A percentile compares a stretch with the other conserved stretches of the same genome.
These are phyloP conservation scores for Malurus elegans DNA, from an alignment of 2,113 vertebrate genomes.

Conservation along the genomic window DNA sequence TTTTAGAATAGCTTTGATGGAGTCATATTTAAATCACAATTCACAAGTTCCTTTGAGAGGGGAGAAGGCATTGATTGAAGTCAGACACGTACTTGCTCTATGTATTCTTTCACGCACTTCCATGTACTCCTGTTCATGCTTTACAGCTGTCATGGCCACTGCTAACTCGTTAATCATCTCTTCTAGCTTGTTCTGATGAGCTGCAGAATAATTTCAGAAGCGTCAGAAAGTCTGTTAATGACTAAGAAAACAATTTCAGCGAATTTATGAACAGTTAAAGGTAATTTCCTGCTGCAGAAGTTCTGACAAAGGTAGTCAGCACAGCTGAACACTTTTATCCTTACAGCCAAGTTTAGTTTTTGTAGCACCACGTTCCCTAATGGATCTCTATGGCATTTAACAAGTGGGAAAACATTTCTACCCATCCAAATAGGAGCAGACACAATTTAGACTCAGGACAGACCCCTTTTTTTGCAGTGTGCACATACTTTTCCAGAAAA, in stretches of 20 bases:
- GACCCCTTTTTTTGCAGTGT: background rate
- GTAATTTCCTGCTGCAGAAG: background rate
- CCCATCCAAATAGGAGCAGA: background rate
- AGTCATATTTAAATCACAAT: background rate
- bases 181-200: conserved; percentile 98
- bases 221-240: background rate
- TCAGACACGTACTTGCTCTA: conserved; percentile 88
- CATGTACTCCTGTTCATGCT: conserved; percentile 99
- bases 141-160: conserved; percentile 97
- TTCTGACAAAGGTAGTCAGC: background rate
- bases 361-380: background rate
- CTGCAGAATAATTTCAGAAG: conserved; percentile 66
- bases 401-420: background rate
- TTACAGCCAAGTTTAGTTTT: background rate
- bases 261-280: background rate
- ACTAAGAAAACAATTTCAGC: background rate
- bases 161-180: conserved; percentile 99
- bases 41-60: background rate
- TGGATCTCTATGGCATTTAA: fast-evolving
- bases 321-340: background rate
- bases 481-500: background rate
- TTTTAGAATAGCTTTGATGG: background rate
- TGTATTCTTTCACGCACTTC: conserved; percentile 99
- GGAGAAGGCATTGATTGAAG: background rate
- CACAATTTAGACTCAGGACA: background rate